phyloP scores from a whole-genome alignment of 2,888 invertebrate species.

The Caenorhabditis becei region DNA sequence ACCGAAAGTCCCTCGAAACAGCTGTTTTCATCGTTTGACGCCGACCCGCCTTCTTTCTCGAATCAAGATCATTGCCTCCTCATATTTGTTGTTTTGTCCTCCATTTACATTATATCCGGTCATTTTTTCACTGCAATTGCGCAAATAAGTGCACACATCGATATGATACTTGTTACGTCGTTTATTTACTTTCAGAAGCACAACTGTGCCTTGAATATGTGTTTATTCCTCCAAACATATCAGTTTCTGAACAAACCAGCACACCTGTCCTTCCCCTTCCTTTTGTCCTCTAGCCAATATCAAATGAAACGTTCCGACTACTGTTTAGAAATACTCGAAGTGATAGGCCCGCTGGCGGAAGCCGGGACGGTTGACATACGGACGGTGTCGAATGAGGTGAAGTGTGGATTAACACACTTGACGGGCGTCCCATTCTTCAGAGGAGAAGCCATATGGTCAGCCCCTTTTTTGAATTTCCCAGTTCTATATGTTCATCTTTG shows the following conservation, averaged over 20 bases:
- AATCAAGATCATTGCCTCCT: slow-evolving; percentile 11
- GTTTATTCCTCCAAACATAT: too few relatives aligned
- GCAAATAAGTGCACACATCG: background rate
- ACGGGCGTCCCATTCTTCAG: slow-evolving; percentile 5
- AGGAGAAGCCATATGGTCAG: slow-evolving; percentile 43
- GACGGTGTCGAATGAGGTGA: slow-evolving; percentile 42
- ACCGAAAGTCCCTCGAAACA: slow-evolving; percentile 25
- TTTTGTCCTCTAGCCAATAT: background rate
- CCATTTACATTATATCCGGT: background rate
- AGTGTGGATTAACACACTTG: slow-evolving; percentile 61
- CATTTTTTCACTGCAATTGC: background rate
- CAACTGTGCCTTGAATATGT: background rate
- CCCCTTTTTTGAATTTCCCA: slow-evolving; percentile 9
- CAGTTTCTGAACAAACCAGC: background rate
- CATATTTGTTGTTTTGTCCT: background rate
- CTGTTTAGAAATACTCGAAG: slow-evolving; percentile 30
- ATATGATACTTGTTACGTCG: background rate
- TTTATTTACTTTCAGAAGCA: background rate
- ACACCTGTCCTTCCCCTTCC: slow-evolving; percentile 9
- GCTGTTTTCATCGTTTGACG: slow-evolving; percentile 41
- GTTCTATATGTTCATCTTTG: background rate
- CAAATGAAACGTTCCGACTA: slow-evolving; percentile 27
- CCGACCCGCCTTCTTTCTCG: slow-evolving; percentile 1
- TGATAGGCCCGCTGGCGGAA: slow-evolving; percentile 29
- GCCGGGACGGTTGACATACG: slow-evolving; percentile 19